Evolutionary conservation across 2,888 invertebrate species (phyloP), one percentile per base, ranked within the genome.

Genomic region (Chloroclystis v-ata): DNA sequence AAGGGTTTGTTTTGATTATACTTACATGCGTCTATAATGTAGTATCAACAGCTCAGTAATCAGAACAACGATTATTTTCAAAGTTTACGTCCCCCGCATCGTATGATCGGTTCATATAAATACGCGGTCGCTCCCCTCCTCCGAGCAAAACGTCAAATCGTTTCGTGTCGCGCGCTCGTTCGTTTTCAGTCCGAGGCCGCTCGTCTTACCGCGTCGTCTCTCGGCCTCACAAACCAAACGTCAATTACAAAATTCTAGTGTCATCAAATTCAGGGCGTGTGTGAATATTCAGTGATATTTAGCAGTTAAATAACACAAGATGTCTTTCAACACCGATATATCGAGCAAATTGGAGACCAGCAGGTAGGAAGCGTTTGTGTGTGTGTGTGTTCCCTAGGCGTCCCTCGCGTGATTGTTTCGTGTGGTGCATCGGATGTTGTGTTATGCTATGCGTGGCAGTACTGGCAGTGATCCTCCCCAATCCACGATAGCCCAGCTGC

Each of bases 311-410:
- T 83, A 84, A 75, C 82, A 82, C 83, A 84, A 82, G 71, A 86
- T 86, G 86, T 78, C 86, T 78, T 86, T 84, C 80, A 84, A 86
- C 75, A 85, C 83, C 54, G 86, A 87, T 56, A 79, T 87, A 63
- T 86, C 87, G 42, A 75, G 78, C 40, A 87, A 81, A 67, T 74
- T 89, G 85, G 89, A 89, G 71, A 89, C 80, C 68, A 89, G 89
- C 89, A 89, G 89, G 89, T 89, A 84, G 63, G 78, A 57, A 70
- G 56, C 58, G 66, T 69, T 65, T 67, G 57, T 61, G 62, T 57
- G 57, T 55, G 58, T 63, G 66, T 65, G 59, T 55, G 60, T 56
- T 61, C 60, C 59, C 55, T 63, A 59, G 61, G 61, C 64, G 66
- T 63, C 65, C 67, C 63, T 66, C 59, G 57, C 60, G 55, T 58